Base-by-base conservation (phyloP, 2,888 invertebrate species). In the Copidosoma aretas region DNA sequence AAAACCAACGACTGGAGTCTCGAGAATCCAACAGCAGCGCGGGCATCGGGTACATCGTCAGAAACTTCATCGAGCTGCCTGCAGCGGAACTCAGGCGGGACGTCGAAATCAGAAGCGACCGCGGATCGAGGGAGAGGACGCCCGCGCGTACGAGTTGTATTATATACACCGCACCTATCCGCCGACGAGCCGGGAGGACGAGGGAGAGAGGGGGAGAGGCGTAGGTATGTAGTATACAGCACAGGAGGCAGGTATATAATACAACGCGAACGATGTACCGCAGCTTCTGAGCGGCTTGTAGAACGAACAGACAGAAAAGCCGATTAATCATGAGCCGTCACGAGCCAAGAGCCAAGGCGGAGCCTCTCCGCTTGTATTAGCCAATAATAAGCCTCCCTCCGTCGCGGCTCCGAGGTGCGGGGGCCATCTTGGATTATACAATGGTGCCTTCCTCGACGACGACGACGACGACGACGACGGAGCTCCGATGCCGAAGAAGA, bases 301-400 rank as follows among this genome's bases (percentile, higher is more conserved):
- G 24, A 22, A 19, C 2, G 64, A 64, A 65, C 71, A 83, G 82
- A 84, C 84, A 85, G 84, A 84, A 85, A 85, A 85, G 83, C 84
- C 85, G 83, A 87, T 87, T 84, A 83, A 86, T 87, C 87, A 87
- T 86, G 32, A 32, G 84, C 85, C 84, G 86, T 87, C 87, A 86
- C 86, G 85, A 84, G 84, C 84, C 84, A 84, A 82, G 82, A 85
- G 84, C 84, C 83, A 84, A 87, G 87, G 87, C 87, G 87, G 87
- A 84, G 86, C 86, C 82, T 83, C 85, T 84, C 83, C 84, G 84
- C 84, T 85, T 83, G 85, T 85, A 85, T 86, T 86, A 86, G 86
- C 87, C 87, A 87, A 87, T 87, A 87, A 87, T 87, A 86, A 86
- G 85, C 84, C 84, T 84, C 83, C 8, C 32, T 32, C 32, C 32